Base-by-base conservation (phyloP, 2,888 invertebrate genomes). In the Pteria penguin region DNA sequence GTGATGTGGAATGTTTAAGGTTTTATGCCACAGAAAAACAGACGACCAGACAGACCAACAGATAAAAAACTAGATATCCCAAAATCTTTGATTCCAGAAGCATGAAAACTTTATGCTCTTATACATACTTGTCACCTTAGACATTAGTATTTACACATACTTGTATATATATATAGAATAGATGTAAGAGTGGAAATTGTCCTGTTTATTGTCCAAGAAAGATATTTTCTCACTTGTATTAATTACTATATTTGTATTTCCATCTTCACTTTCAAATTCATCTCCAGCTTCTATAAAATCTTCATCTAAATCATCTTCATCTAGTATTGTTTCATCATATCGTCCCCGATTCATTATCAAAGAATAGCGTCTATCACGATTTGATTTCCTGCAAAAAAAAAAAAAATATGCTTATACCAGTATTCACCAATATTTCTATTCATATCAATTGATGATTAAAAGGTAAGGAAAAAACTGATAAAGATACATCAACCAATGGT, bases 231-330 rank as follows among this genome's bases (percentile, higher is more conserved):
- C 62, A 69, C 74, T 62, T 63, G 69, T 52, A 69, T 69, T 74
- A 24, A 69, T 74, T 11, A 74, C 57, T 32, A 74, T 74, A 74
- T 74, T 74, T 45, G 63, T 58, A 24, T 63, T 63, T 33, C 58
- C 70, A 62, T 75, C 58, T 33, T 24, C n/a, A 18, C 45, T 60
- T 57, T 68, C 66, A 75, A 62, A 72, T 36, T 67, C 67, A 32
- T 76, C 72, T 62, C 58, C 61, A 2, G 67, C 76, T 72, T 68
- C 67, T 54, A 72, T 55, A 52, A 72, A 57, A 66, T 76, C 76
- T 29, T 72, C 76, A 61, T 76, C 75, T 11, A 71, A 66, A 72
- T 68, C 67, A 68, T 76, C 72, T 22, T 72, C 76, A n/a, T 72
- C 76, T 32, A 72, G 54, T 22, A 65, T 60, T 45, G 72, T 72